phyloP scores from a whole-genome alignment of 2,888 invertebrate genomes.

The Cynaeus angustus region DNA sequence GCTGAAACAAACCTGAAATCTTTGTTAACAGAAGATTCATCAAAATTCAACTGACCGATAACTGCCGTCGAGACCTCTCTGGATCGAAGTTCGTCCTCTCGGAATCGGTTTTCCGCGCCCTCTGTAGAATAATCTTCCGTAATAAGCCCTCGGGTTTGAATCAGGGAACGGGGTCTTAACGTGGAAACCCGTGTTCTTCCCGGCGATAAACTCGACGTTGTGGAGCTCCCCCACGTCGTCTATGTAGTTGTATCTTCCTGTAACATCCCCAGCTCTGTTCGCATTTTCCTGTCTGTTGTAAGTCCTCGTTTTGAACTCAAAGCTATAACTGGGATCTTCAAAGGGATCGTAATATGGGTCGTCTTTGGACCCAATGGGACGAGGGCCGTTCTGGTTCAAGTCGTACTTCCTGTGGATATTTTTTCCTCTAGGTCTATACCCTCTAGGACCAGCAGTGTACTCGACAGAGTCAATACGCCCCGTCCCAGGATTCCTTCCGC shows the following conservation, averaged over 20 bases:
- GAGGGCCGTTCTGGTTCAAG: constrained; percentile 77
- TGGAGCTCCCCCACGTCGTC: constrained; percentile 86
- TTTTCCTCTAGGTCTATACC: constrained; percentile 86
- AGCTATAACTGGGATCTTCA: constrained; percentile 85
- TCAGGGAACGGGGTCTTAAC: constrained; percentile 82
- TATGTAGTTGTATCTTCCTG: constrained; percentile 81
- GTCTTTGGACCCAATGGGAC: constrained; percentile 79
- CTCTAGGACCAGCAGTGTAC: constrained; percentile 85
- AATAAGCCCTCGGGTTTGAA: constrained; percentile 78
- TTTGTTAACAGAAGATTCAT: not conserved
- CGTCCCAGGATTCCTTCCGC: constrained; percentile 82
- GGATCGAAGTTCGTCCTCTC: constrained; percentile 82
- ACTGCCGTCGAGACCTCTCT: constrained; percentile 82
- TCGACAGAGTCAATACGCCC: constrained; percentile 77
- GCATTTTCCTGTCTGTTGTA: constrained; percentile 79
- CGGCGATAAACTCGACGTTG: constrained; percentile 84
- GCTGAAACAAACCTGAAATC: constrained; percentile 79
- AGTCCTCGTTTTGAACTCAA: constrained; percentile 79
- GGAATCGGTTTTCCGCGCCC: constrained; percentile 78
- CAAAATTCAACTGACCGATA: constrained; percentile 73
- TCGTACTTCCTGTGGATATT: constrained; percentile 83
- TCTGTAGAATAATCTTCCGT: constrained; percentile 77
- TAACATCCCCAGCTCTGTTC: constrained; percentile 66
- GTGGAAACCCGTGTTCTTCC: constrained; percentile 84
- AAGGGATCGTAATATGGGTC: constrained; percentile 85